Evolutionary conservation across 2,113 vertebrate genomes (phyloP).

Genomic region (Neogobius melanostomus): DNA sequence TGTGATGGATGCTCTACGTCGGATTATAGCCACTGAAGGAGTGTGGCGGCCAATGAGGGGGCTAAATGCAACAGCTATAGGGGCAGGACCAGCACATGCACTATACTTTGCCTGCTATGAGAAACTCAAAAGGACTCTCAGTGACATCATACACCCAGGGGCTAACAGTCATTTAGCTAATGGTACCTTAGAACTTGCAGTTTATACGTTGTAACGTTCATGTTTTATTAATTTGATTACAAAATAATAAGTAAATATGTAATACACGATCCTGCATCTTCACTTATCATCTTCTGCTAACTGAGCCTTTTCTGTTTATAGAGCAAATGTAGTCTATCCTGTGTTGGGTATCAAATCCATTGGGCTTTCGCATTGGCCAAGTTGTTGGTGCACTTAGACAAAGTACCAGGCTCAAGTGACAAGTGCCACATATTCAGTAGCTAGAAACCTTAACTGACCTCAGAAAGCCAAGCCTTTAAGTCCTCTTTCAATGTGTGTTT

Average conservation of each 20-base stretch:
- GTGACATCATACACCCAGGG: constrained; percentile 95
- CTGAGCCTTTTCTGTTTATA: constrained; percentile 22
- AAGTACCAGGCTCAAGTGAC: not conserved
- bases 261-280: not conserved
- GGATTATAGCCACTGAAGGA: constrained; percentile 90
- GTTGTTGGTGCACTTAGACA: constrained; percentile 10
- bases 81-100: constrained; percentile 92
- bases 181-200: constrained; percentile 78
- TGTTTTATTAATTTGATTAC: not conserved
- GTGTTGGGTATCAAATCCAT: constrained; percentile 18
- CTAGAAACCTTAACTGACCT: constrained; percentile 18
- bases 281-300: constrained; percentile 30
- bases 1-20: constrained; percentile 91
- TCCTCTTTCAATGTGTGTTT: constrained; percentile 14
- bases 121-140: constrained; percentile 97
- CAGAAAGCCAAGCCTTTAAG: constrained; percentile 17
- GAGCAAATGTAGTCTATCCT: constrained; percentile 8
- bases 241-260: not conserved
- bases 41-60: constrained; percentile 93
- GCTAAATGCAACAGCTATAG: constrained; percentile 91
- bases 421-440: not conserved
- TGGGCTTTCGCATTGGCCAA: constrained; percentile 14
- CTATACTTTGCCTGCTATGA: constrained; percentile 99
- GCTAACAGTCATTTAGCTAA: constrained; percentile 99
- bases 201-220: not conserved